These are phyloP conservation scores for Pyrochroa serraticornis DNA, from an alignment of 2,888 invertebrate genomes.

Conservation along the genomic window DNA sequence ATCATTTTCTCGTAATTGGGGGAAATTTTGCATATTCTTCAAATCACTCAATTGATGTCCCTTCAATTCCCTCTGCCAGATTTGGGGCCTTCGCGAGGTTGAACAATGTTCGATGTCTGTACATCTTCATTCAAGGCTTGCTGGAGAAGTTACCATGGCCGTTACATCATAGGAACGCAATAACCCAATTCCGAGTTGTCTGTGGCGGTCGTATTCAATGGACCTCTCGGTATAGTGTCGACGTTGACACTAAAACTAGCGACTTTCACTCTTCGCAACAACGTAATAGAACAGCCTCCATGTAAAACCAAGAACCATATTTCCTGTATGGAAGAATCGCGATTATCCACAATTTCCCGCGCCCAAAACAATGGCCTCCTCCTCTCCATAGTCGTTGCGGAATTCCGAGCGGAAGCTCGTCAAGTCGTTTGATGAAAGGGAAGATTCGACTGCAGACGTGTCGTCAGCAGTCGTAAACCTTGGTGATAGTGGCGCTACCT, in stretches of 20 bases:
- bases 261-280: conserved; percentile 30
- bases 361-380: conserved; percentile 21
- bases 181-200: conserved; percentile 22
- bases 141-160: conserved; percentile 9
- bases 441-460: too few relatives aligned
- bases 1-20: too few relatives aligned
- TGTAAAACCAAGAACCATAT: conserved; percentile 40
- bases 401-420: conserved; percentile 18
- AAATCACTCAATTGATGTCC: too few relatives aligned
- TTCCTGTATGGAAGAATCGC: conserved; percentile 41
- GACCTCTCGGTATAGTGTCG: conserved; percentile 20
- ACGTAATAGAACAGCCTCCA: conserved; percentile 35
- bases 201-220: conserved; percentile 7
- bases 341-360: conserved; percentile 30
- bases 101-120: too few relatives aligned
- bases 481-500: too few relatives aligned
- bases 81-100: too few relatives aligned
- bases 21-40: too few relatives aligned
- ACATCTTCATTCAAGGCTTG: too few relatives aligned
- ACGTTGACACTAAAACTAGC: conserved; percentile 28
- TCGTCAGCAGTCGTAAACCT: too few relatives aligned
- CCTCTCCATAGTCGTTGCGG: neutral
- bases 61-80: too few relatives aligned
- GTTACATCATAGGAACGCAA: conserved; percentile 23
- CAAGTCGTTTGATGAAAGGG: too few relatives aligned